These are phyloP conservation scores for Chondrilla cf. caribensis DNA, from an alignment of 37 sponge, comb jelly and placozoan species.

Conservation along the genomic window DNA sequence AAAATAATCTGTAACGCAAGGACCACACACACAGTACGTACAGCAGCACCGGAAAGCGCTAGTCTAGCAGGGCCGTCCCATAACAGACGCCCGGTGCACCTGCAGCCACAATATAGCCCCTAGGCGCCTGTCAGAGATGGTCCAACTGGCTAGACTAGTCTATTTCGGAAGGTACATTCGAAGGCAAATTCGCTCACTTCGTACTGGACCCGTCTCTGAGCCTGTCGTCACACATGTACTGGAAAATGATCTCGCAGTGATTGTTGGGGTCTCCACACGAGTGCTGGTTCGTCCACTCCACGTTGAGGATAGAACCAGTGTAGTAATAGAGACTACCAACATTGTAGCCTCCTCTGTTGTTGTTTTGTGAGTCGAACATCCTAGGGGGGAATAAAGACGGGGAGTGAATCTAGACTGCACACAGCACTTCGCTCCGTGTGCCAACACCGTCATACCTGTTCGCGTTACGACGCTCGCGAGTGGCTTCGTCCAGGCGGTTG, in stretches of 20 bases:
- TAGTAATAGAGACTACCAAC: conserved; percentile 96
- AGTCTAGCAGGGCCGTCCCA: too few species aligned
- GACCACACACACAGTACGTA: not conserved
- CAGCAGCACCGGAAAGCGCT: not conserved
- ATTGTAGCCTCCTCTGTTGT: conserved; percentile 98
- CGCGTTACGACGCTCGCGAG: conserved; percentile 84
- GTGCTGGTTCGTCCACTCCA: conserved; percentile 99
- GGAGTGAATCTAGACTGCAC: too few species aligned
- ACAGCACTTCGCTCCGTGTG: too few species aligned
- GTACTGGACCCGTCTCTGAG: conserved; percentile 91
- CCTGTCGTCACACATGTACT: conserved; percentile 92
- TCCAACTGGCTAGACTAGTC: too few species aligned
- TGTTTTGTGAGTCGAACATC: conserved; percentile 98
- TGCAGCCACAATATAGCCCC: too few species aligned
- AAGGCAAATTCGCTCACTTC: conserved; percentile 40
- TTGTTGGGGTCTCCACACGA: conserved; percentile 92
- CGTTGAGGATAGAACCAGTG: conserved; percentile 67
- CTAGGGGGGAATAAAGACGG: conserved; percentile 20
- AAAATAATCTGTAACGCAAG: too few species aligned
- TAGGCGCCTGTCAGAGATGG: too few species aligned
- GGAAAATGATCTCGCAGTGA: conserved; percentile 90
- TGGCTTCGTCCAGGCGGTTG: conserved; percentile 94
- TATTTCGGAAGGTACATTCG: too few species aligned
- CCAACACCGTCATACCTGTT: conserved; percentile 90
- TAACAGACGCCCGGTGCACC: too few species aligned